Conservation (phyloP, 2,797 vertebrate species). For the Limosa lapponica region DNA sequence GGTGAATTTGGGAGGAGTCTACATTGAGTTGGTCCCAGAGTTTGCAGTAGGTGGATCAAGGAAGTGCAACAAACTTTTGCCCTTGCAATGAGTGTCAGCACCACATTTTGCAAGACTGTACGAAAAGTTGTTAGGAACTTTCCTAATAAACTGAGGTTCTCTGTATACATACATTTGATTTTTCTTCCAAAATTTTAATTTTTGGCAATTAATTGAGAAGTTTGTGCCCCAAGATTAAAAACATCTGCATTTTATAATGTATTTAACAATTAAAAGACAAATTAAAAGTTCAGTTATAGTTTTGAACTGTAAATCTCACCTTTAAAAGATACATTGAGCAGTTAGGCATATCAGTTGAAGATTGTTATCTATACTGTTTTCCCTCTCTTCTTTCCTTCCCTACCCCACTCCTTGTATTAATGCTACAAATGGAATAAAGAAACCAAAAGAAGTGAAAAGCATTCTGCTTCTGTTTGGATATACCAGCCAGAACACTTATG, state of each 20-base stretch:
- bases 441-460: neutral
- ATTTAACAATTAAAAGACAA: neutral
- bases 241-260: neutral
- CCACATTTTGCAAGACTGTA: neutral
- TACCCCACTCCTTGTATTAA: neutral
- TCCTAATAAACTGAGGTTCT: neutral
- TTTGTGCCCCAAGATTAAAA: neutral
- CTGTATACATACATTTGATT: neutral
- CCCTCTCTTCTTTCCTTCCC: neutral
- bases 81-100: too few relatives aligned
- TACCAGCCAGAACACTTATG: neutral
- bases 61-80: neutral
- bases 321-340: neutral
- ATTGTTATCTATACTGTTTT: neutral
- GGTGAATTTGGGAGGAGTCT: neutral
- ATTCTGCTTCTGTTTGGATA: neutral
- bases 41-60: accelerated
- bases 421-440: neutral
- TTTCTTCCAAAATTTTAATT: neutral
- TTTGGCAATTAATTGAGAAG: neutral
- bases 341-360: neutral
- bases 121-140: neutral
- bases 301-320: neutral
- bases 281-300: neutral
- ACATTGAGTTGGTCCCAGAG: neutral